Evolutionary conservation across 2,113 vertebrate species (phyloP).

Genomic region (Upupa epops): DNA sequence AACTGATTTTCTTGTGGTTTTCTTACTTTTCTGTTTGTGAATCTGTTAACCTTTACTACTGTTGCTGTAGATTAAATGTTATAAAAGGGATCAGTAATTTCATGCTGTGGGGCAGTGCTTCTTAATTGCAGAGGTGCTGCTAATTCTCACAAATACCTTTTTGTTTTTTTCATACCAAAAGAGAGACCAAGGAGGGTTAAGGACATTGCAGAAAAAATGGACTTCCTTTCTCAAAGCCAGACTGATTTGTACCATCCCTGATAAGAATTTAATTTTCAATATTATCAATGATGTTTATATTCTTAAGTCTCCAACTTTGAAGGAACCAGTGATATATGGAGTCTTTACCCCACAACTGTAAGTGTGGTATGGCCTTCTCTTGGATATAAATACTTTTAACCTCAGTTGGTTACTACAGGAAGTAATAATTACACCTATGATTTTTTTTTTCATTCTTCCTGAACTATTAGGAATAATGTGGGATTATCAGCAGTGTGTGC

Average conservation of each 20-base stretch:
- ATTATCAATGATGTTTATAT: constrained; percentile 91
- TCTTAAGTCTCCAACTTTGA: constrained; percentile 79
- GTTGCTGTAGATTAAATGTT: background rate
- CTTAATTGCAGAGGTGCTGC: background rate
- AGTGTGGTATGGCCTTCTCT: constrained; percentile 58
- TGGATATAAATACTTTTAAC: background rate
- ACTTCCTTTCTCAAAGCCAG: constrained; percentile 96
- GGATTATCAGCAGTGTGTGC: constrained; percentile 94
- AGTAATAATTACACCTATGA: background rate
- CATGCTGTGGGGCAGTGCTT: background rate
- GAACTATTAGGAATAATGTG: constrained; percentile 85
- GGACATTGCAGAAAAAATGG: constrained; percentile 97
- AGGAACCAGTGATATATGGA: constrained; percentile 89
- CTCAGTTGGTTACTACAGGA: background rate
- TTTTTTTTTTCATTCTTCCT: background rate
- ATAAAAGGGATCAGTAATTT: background rate
- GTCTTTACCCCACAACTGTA: constrained; percentile 94
- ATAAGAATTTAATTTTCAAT: constrained; percentile 95
- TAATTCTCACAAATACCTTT: background rate
- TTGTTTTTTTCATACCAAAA: constrained; percentile 37
- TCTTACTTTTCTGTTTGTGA: background rate
- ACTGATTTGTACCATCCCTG: constrained; percentile 89
- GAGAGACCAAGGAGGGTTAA: constrained; percentile 92
- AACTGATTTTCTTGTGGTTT: background rate
- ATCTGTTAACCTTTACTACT: background rate